Percentiles rank a stretch among this genome's conserved stretches.
These are phyloP conservation scores for Drosophila prostipennis DNA, from an alignment of 2,888 invertebrate species.

Conservation along the genomic window DNA sequence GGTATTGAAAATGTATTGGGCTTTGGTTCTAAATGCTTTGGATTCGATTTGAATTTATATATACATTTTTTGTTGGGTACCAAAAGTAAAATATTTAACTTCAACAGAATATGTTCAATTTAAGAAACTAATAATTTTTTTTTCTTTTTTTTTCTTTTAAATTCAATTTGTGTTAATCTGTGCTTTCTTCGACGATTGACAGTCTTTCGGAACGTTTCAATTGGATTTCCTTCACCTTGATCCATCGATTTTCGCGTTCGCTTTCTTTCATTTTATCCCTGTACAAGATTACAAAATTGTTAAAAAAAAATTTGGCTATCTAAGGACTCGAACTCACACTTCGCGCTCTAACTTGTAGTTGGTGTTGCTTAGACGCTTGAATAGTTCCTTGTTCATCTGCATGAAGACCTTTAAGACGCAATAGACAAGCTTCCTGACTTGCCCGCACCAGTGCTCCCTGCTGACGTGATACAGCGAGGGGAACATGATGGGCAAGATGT, in stretches of 20 bases:
- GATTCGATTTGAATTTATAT: no score
- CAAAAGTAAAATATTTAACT: no score
- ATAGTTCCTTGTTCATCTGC: not conserved
- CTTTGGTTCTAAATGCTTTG: not conserved
- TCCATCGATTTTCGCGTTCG: not conserved
- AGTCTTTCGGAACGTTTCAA: not conserved
- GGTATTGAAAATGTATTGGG: not conserved
- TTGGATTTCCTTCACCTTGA: not conserved
- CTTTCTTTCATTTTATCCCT: not conserved
- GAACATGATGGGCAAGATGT: not conserved
- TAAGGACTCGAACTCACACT: not conserved
- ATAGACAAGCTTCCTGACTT: no score
- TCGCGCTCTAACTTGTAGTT: not conserved
- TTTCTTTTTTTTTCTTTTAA: no score
- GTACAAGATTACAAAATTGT: no score
- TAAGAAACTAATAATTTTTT: no score
- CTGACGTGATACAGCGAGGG: not conserved
- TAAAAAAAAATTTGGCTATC: no score
- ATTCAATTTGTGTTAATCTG: no score
- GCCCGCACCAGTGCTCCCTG: not conserved
- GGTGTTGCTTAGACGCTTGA: not conserved
- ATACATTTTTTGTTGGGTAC: no score
- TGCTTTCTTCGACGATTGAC: no score
- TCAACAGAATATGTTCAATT: no score
- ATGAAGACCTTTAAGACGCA: not conserved